A percentile compares a stretch with the other conserved stretches of the same genome.
These are phyloP conservation scores for Mirza zaza DNA, from an alignment of 2,113 vertebrate species.

Conservation along the genomic window DNA sequence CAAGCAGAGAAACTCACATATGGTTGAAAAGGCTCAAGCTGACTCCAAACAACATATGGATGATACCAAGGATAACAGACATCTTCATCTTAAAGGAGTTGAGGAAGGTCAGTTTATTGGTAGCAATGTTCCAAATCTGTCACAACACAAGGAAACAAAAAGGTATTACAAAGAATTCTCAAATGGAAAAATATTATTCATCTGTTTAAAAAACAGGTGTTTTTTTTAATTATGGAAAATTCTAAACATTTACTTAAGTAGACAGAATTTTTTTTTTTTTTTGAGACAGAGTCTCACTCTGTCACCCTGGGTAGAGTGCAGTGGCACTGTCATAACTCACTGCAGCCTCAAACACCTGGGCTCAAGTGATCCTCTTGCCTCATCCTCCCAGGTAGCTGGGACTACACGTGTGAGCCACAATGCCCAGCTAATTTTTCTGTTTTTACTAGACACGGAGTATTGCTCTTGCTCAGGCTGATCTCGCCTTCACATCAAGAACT, in stretches of 20 bases:
- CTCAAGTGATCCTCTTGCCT: too few relatives aligned
- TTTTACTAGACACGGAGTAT: too few relatives aligned
- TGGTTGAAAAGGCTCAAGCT: conserved; percentile 95
- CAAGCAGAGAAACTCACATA: conserved; percentile 84
- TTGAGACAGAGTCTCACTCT: too few relatives aligned
- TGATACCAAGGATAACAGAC: conserved; percentile 95
- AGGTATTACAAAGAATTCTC: neutral
- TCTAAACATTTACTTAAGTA: neutral
- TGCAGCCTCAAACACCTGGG: too few relatives aligned
- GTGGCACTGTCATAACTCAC: too few relatives aligned
- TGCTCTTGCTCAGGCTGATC: too few relatives aligned
- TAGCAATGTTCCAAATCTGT: conserved; percentile 97
- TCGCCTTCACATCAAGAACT: neutral
- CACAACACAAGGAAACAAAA: conserved; percentile 38
- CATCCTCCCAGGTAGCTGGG: too few relatives aligned
- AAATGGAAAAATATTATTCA: neutral
- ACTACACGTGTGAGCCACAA: too few relatives aligned
- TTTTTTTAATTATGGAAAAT: neutral
- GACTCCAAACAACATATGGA: conserved; percentile 98
- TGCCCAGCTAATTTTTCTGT: too few relatives aligned
- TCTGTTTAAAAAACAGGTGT: neutral
- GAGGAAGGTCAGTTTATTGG: conserved; percentile 96
- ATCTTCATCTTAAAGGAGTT: conserved; percentile 99
- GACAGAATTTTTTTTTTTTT: neutral
- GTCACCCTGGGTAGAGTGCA: too few relatives aligned